phyloP scores from a whole-genome alignment of 2,797 vertebrate genomes.

The Sus cebifrons region DNA sequence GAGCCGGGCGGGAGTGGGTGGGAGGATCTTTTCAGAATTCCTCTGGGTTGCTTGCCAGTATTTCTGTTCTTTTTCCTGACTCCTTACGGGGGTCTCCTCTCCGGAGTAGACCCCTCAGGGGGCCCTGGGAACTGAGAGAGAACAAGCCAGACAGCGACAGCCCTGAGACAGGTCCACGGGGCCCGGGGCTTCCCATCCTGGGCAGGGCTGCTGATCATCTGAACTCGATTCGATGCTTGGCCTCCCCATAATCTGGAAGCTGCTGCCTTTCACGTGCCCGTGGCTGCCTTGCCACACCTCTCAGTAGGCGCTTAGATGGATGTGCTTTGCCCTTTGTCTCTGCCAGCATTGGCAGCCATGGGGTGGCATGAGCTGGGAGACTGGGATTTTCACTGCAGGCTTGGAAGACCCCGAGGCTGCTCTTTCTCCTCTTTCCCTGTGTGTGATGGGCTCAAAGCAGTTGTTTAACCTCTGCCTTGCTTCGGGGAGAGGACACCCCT shows the following conservation, averaged over 20 bases:
- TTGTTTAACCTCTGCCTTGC: not conserved
- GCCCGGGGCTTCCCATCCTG: not conserved
- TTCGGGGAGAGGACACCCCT: too few species aligned
- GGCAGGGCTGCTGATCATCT: accelerated
- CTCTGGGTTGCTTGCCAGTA: conserved; percentile 68
- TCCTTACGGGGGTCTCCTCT: conserved; percentile 26
- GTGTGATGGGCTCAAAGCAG: not conserved
- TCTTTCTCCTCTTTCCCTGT: not conserved
- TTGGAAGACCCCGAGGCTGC: not conserved
- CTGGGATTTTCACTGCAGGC: not conserved
- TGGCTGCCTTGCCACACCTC: not conserved
- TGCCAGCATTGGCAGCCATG: not conserved
- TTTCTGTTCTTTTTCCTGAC: conserved; percentile 66
- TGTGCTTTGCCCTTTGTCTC: not conserved
- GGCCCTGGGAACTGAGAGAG: not conserved
- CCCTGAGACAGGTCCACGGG: not conserved
- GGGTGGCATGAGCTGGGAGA: not conserved
- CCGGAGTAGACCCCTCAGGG: not conserved
- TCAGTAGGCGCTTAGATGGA: not conserved
- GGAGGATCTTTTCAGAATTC: conserved; percentile 70
- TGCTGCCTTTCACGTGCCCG: not conserved
- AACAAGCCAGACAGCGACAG: not conserved
- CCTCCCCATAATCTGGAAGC: not conserved
- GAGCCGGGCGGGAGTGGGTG: not conserved
- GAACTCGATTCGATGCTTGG: not conserved